Conservation (phyloP, 2,888 invertebrate species). For the Helicoverpa assulta region DNA sequence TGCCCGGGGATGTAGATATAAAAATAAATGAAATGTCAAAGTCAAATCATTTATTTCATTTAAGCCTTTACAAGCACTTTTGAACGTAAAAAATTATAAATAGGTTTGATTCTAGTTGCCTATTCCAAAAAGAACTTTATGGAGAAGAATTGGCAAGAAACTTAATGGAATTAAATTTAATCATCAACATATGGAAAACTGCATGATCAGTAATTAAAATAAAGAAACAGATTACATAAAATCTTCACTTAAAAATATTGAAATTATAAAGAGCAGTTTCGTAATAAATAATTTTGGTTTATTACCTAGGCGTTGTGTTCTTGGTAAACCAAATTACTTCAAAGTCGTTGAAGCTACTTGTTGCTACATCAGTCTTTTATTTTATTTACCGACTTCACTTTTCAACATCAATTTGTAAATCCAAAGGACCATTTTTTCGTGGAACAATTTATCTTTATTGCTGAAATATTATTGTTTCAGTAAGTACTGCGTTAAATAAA, state of each 20-base stretch:
- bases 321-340: constrained; percentile 32
- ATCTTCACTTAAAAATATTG: neutral
- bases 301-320: constrained; percentile 24
- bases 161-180: no score
- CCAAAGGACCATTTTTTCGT: neutral
- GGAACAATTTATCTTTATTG: neutral
- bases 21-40: no score
- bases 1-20: no score
- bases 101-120: no score
- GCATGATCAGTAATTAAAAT: no score
- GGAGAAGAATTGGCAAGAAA: no score
- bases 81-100: no score
- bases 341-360: constrained; percentile 22
- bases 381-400: constrained; percentile 14
- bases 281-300: constrained; percentile 31
- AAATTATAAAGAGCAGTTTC: constrained; percentile 32
- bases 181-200: no score
- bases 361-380: constrained; percentile 7
- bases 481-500: neutral
- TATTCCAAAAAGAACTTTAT: no score
- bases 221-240: no score
- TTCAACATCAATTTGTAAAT: constrained; percentile 7
- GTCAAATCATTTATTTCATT: no score
- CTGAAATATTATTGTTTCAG: neutral
- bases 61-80: no score